Base-by-base conservation (phyloP, 2,113 vertebrate genomes). In the Okapia johnstoni region DNA sequence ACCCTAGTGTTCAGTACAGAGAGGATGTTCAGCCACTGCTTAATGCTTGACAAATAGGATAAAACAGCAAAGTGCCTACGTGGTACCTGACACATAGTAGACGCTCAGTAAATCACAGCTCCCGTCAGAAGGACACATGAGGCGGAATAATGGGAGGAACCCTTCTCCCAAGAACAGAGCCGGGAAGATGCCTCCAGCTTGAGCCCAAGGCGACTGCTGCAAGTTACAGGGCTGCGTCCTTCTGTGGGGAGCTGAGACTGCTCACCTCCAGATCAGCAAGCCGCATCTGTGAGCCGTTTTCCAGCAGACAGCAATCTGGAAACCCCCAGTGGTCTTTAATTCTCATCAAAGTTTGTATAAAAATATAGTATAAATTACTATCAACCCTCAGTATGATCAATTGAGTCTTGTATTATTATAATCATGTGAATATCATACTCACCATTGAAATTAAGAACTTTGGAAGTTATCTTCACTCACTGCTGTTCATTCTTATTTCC, bases 191-290 rank as follows among this genome's bases (percentile, higher is more conserved):
- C 28, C 14, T 76, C 12, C 55, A 57, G 21, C 92, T 23, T 21
- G 79, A 88, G 81, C 76, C 25, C 58, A 93, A 4, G 3, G 40
- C 6, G 70, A 14, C 43, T 16, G 36, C 94, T 40, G 23, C 16
- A 14, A 19, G 63, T 79, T 13, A 54, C 52, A 23, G n/a, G 46
- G 2, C 40, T 57, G 12, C 54, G 25, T 26, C 50, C n/a, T 79
- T 70, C n/a, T 5, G 0, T 10, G 19, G 66, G 23, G 21, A 23
- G 16, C 19, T 28, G 36, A 21, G 7, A 16, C 2, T 3, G 28
- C 30, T 66, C 36, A 46, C 23, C 33, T 46, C 30, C 55, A 48
- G 5, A 28, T 60, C 26, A 28, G 52, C 52, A 77, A 43, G 40
- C 80, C n/a, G 21, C 2, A 2, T 25, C 5, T 6, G 15, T 19